These are phyloP conservation scores for Tetramorium simillimum DNA, from an alignment of 1,140 invertebrate species.

Conservation along the genomic window DNA sequence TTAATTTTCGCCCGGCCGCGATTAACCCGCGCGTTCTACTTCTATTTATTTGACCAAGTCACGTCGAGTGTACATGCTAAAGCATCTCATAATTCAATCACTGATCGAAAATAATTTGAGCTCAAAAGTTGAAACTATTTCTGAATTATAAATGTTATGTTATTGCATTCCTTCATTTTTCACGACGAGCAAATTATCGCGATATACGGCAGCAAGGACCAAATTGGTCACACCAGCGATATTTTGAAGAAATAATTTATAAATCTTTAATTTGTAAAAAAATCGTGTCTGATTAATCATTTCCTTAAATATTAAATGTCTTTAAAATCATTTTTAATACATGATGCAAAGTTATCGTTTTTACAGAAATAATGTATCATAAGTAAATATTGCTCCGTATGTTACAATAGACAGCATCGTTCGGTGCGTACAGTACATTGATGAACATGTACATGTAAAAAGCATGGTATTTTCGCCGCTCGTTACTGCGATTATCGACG, in stretches of 20 bases:
- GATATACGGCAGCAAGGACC: neutral
- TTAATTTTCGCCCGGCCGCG: conserved; percentile 61
- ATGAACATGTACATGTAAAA: too few relatives aligned
- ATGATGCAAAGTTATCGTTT: neutral
- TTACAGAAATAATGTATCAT: neutral
- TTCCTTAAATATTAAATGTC: neutral
- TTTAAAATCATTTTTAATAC: neutral
- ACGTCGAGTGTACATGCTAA: neutral
- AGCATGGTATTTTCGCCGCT: conserved; percentile 14
- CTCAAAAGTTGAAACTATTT: neutral
- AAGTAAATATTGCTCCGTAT: neutral
- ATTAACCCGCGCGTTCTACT: conserved; percentile 65
- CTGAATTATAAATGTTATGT: neutral
- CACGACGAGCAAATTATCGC: neutral
- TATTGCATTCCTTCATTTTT: neutral
- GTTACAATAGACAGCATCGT: neutral
- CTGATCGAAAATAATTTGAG: neutral
- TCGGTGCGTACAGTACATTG: neutral
- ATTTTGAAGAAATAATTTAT: neutral
- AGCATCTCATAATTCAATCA: neutral
- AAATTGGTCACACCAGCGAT: neutral
- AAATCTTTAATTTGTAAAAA: neutral
- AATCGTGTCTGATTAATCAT: neutral
- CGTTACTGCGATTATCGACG: conserved; percentile 39
- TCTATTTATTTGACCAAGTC: conserved; percentile 52